These are phyloP conservation scores for Cichlasoma orientale DNA, from an alignment of 2,797 vertebrate genomes.

Conservation along the genomic window DNA sequence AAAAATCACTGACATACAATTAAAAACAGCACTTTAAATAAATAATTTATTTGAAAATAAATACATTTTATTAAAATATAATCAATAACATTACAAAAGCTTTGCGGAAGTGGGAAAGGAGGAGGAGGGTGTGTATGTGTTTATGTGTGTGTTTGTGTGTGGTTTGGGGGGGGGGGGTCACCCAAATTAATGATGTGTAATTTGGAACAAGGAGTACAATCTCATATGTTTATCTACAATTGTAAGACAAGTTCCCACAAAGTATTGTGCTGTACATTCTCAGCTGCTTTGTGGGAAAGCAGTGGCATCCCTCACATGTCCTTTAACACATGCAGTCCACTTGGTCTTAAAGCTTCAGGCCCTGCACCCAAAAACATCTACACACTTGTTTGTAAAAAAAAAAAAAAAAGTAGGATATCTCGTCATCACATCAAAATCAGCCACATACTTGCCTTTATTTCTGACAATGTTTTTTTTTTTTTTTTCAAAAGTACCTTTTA, in stretches of 20 bases:
- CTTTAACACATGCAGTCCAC: slow-evolving; percentile 61
- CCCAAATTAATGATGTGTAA: slow-evolving; percentile 70
- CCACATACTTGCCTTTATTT: slow-evolving; percentile 74
- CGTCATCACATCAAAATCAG: slow-evolving; percentile 68
- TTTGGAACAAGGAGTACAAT: slow-evolving; percentile 76
- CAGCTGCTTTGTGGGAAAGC: slow-evolving; percentile 56
- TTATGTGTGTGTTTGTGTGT: neutral
- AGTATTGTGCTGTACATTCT: slow-evolving; percentile 73
- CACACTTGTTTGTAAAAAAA: slow-evolving; percentile 46
- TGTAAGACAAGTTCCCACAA: slow-evolving; percentile 65
- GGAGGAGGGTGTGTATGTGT: neutral
- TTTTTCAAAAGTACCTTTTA: slow-evolving; percentile 64
- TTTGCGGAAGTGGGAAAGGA: slow-evolving; percentile 59
- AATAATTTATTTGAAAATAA: slow-evolving; percentile 90
- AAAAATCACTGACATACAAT: slow-evolving; percentile 7
- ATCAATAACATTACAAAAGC: slow-evolving; percentile 85
- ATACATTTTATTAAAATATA: slow-evolving; percentile 87
- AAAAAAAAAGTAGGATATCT: slow-evolving; percentile 58
- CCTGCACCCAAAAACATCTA: slow-evolving; percentile 59
- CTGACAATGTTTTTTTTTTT: slow-evolving; percentile 50
- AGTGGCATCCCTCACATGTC: slow-evolving; percentile 50
- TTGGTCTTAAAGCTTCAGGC: slow-evolving; percentile 70
- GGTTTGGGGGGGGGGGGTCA: slow-evolving; percentile 5
- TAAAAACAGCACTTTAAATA: slow-evolving; percentile 79
- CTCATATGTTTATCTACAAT: slow-evolving; percentile 71